These are phyloP conservation scores for Pangasius krempfi DNA, from an alignment of 2,797 vertebrate genomes.

Conservation along the genomic window DNA sequence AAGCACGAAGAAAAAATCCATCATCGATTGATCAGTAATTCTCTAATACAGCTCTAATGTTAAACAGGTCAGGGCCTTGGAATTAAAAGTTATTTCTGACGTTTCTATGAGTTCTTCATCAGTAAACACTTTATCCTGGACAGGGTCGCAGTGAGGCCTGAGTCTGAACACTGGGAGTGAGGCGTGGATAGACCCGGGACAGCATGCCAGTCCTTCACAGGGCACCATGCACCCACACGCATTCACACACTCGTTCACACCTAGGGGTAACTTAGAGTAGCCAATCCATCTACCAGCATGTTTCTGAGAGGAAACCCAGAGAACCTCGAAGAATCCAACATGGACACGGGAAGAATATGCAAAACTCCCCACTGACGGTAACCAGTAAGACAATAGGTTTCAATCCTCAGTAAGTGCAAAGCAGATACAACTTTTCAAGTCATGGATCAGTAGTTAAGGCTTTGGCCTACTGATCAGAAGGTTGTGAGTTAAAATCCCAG, in stretches of 20 bases:
- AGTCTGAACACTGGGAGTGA: background rate
- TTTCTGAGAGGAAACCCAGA: background rate
- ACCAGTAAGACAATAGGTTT: background rate
- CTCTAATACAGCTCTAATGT: background rate
- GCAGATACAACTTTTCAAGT: background rate
- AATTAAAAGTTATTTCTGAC: background rate
- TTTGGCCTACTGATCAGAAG: background rate
- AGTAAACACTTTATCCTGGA: background rate
- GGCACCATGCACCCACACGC: background rate
- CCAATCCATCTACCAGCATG: background rate
- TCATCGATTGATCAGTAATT: background rate
- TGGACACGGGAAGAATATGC: background rate
- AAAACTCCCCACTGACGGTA: background rate
- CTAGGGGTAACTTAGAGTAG: background rate
- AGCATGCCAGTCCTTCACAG: background rate
- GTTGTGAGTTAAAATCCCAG: background rate
- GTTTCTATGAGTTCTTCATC: background rate
- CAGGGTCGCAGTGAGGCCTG: background rate
- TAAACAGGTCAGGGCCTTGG: background rate
- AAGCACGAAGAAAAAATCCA: constrained; percentile 47
- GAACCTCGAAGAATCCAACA: background rate
- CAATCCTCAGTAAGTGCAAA: background rate
- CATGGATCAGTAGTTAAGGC: background rate
- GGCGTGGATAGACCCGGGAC: background rate
- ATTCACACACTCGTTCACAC: too few relatives aligned